Percentiles rank a stretch among this genome's conserved stretches.
Evolutionary conservation across 30 jellyfish, hydroid and myxozoan genomes (phyloP).

Genomic region (Chironex yamaguchii): DNA sequence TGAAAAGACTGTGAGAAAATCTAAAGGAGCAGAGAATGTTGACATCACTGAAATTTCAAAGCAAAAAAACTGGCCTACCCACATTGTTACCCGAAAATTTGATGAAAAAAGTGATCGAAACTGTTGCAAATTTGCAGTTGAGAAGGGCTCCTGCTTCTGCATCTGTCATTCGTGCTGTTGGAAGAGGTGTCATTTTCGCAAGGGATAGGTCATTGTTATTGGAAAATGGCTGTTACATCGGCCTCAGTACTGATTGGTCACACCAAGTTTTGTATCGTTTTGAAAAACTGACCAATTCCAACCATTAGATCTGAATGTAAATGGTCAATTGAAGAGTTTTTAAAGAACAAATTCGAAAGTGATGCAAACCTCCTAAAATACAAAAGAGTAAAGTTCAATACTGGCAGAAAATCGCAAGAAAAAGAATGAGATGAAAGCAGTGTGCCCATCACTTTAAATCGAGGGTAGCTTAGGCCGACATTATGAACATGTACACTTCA

Average conservation of each 20-base stretch:
- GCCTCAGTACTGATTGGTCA: conserved; percentile 43
- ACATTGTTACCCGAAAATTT: conserved; percentile 13
- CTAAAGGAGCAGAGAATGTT: background rate
- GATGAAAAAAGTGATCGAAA: conserved; percentile 54
- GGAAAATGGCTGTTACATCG: conserved; percentile 48
- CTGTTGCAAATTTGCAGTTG: conserved; percentile 38
- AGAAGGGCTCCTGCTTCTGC: conserved; percentile 69
- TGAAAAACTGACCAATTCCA: background rate
- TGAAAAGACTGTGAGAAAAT: too few species aligned
- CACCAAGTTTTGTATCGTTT: conserved; percentile 18
- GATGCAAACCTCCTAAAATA: too few species aligned
- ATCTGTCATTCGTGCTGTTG: conserved; percentile 53
- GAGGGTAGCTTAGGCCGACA: too few species aligned
- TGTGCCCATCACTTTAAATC: too few species aligned
- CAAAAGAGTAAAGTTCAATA: too few species aligned
- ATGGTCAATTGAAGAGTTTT: too few species aligned
- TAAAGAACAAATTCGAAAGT: too few species aligned
- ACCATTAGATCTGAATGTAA: too few species aligned
- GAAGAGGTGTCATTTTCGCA: conserved; percentile 52
- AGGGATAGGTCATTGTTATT: conserved; percentile 29
- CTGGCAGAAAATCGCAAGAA: too few species aligned
- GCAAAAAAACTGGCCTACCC: background rate
- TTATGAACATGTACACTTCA: too few species aligned
- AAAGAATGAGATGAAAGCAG: too few species aligned
- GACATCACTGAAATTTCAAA: background rate